Percentiles rank a stretch among this genome's conserved stretches.
These are phyloP conservation scores for Brachyalestes nurse DNA, from an alignment of 2,797 vertebrate species.

Conservation along the genomic window DNA sequence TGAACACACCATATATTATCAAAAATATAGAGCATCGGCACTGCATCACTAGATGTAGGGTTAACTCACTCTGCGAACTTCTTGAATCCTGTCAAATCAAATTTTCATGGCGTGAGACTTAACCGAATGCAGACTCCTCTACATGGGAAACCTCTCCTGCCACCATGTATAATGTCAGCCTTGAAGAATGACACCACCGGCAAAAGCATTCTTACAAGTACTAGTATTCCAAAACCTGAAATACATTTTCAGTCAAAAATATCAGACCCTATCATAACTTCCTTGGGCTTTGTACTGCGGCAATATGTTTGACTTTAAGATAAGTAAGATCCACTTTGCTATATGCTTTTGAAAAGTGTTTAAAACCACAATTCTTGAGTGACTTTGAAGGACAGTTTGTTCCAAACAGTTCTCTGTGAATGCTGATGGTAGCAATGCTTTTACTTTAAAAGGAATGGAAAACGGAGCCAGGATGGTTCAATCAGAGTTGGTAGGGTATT, in stretches of 20 bases:
- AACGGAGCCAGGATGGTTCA: neutral
- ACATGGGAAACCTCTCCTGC: neutral
- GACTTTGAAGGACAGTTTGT: slow-evolving; percentile 6
- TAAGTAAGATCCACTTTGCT: neutral
- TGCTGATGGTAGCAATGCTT: neutral
- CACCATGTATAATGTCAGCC: neutral
- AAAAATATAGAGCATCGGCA: neutral
- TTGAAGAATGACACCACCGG: neutral
- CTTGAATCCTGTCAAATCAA: neutral
- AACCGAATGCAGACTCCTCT: neutral
- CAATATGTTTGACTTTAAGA: neutral
- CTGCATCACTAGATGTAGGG: neutral
- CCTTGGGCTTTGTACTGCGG: neutral
- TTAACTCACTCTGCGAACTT: neutral
- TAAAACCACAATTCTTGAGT: neutral
- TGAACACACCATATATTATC: neutral
- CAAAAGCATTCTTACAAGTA: neutral
- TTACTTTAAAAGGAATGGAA: neutral
- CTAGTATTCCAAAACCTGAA: neutral
- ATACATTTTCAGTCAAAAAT: neutral
- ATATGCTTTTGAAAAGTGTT: neutral
- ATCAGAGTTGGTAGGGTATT: neutral
- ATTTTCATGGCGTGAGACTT: neutral
- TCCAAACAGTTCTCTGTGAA: neutral
- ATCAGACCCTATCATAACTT: neutral